Evolutionary conservation across 1,140 invertebrate species (phyloP), one percentile per base, ranked within the genome.

Genomic region (Diabrotica undecimpunctata): DNA sequence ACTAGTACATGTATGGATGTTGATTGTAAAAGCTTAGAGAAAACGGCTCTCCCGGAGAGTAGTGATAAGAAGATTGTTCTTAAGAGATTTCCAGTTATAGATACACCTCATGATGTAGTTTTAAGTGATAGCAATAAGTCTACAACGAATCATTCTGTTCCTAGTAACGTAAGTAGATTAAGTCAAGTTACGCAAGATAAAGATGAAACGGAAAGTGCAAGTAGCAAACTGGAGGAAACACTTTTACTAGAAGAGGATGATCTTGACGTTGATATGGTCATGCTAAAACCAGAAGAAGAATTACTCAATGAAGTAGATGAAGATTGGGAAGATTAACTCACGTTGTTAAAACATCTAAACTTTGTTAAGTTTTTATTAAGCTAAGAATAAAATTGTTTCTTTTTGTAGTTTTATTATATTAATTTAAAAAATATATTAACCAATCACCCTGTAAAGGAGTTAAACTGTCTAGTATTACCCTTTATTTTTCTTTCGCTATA

Each of bases 291-390:
- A 0, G 77, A 78, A 68, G 77, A 78, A 13, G 75, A 74, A 50
- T 69, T 78, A 41, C 71, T 77, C 35, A 75, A 77, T 61, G 75
- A 78, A 61, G 74, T 77, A 7, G 76, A 78, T 60, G 62, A 72
- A 54, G 66, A 76, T 41, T 65, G 76, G 46, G 66, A 74, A 63
- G 73, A 75, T 58, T 74, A 66, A 71, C 39, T n/a, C 25, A 39
- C 35, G 25, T 37, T 25, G 25, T 25, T 25, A 25, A 25, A 1
- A 25, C 25, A 61, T 61, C n/a, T n/a, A n/a, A n/a, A n/a, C n/a
- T n/a, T n/a, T n/a, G n/a, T n/a, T n/a, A n/a, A n/a, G n/a, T n/a
- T n/a, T n/a, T n/a, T n/a, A n/a, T n/a, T n/a, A n/a, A n/a, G n/a
- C n/a, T n/a, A n/a, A n/a, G n/a, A n/a, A n/a, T n/a, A n/a, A n/a